These are phyloP conservation scores for Scaptomyza graminum DNA, from an alignment of 1,140 invertebrate species.

Conservation along the genomic window DNA sequence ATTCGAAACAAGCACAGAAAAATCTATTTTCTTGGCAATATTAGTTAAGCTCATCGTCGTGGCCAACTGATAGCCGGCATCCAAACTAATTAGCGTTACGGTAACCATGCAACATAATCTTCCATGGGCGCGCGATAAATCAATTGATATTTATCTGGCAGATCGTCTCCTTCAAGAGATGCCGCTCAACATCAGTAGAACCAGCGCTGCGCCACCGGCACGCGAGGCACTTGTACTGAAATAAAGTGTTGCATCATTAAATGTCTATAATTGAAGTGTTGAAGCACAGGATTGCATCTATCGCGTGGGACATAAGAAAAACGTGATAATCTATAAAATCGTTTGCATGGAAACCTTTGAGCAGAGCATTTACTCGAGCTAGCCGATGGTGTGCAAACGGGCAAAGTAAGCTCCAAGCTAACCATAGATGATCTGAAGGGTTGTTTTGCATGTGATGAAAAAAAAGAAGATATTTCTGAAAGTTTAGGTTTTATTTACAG, in stretches of 20 bases:
- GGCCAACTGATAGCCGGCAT: conserved; percentile 57
- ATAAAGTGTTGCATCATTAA: background rate
- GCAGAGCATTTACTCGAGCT: too few relatives aligned
- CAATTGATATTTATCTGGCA: conserved; percentile 58
- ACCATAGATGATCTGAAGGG: too few relatives aligned
- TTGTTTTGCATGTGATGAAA: too few relatives aligned
- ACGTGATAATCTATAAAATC: too few relatives aligned
- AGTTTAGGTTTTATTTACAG: too few relatives aligned
- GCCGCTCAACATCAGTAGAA: conserved; percentile 51
- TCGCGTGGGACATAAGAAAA: too few relatives aligned
- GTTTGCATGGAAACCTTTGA: too few relatives aligned
- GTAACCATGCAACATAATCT: conserved; percentile 65
- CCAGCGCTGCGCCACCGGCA: conserved; percentile 21
- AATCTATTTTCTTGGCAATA: conserved; percentile 49
- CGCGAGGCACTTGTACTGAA: conserved; percentile 41
- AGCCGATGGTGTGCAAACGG: too few relatives aligned
- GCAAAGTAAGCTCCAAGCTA: too few relatives aligned
- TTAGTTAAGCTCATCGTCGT: conserved; percentile 35
- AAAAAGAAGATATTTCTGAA: too few relatives aligned
- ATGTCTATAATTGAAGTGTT: too few relatives aligned
- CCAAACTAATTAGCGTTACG: conserved; percentile 38
- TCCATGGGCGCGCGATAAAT: conserved; percentile 73
- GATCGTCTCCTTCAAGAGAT: conserved; percentile 44
- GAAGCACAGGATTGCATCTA: too few relatives aligned
- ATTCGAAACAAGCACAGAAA: conserved; percentile 53